These are phyloP conservation scores for Carduelis carduelis DNA, from an alignment of 2,797 vertebrate species.

Conservation along the genomic window DNA sequence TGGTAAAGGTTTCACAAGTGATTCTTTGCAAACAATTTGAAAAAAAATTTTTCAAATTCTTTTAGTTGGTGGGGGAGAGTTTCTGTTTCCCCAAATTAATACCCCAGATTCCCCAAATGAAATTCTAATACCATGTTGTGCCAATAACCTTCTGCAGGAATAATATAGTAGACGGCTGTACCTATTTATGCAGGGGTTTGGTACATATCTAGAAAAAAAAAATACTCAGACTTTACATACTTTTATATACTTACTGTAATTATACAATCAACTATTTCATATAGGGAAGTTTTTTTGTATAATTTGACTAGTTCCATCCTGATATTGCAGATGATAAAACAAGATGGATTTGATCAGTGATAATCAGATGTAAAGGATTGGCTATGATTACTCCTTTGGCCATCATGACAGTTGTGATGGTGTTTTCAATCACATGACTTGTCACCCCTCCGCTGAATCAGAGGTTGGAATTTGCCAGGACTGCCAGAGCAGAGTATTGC, in stretches of 20 bases:
- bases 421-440: not conserved
- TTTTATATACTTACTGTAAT: not conserved
- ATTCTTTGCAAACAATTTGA: not conserved
- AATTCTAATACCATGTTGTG: not conserved
- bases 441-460: not conserved
- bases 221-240: not conserved
- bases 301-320: not conserved
- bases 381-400: not conserved
- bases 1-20: not conserved
- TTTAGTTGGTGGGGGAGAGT: not conserved
- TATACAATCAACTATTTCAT: not conserved
- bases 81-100: not conserved
- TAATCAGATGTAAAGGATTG: not conserved
- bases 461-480: not conserved
- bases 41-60: not conserved
- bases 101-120: not conserved
- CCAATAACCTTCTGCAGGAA: not conserved
- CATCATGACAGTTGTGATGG: not conserved
- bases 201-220: not conserved
- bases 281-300: not conserved
- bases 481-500: not conserved
- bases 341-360: not conserved
- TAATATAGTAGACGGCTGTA: not conserved
- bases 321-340: not conserved
- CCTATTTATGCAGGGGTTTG: not conserved